These are phyloP conservation scores for Felis catus DNA, from an alignment of 2,113 vertebrate genomes.

Conservation along the genomic window DNA sequence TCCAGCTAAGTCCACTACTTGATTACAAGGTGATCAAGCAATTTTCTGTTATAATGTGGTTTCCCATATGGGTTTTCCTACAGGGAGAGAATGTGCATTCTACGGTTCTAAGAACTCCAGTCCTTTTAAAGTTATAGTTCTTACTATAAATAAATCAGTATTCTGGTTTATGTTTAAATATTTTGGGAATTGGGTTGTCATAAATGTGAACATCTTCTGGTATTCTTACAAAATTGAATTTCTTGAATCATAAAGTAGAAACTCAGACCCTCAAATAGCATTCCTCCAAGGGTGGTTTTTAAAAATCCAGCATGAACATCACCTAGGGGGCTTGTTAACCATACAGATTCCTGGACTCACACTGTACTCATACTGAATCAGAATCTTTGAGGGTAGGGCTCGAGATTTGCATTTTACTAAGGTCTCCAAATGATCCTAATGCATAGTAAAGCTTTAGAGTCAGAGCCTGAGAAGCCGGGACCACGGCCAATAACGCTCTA, in stretches of 20 bases:
- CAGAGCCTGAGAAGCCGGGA: background rate
- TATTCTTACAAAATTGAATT: background rate
- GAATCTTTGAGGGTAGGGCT: background rate
- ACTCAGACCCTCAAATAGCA: background rate
- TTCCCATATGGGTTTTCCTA: background rate
- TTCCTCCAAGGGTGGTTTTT: slow-evolving; percentile 22
- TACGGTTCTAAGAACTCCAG: background rate
- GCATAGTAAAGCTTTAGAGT: background rate
- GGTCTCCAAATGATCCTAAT: background rate
- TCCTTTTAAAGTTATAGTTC: background rate
- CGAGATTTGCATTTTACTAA: background rate
- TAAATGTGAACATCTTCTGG: background rate
- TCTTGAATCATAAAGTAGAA: slow-evolving; percentile 7
- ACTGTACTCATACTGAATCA: background rate
- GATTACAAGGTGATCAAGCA: background rate
- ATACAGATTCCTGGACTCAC: background rate
- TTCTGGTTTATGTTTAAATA: slow-evolving; percentile 8
- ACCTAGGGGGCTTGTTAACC: background rate
- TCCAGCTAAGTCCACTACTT: background rate
- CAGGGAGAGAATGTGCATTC: background rate
- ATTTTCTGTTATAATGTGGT: background rate
- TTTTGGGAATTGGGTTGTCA: background rate
- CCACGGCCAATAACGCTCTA: background rate
- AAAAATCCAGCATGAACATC: background rate
- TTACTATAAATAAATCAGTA: background rate